Base-by-base conservation (phyloP, 2,888 invertebrate genomes). In the Theristus sp. region DNA sequence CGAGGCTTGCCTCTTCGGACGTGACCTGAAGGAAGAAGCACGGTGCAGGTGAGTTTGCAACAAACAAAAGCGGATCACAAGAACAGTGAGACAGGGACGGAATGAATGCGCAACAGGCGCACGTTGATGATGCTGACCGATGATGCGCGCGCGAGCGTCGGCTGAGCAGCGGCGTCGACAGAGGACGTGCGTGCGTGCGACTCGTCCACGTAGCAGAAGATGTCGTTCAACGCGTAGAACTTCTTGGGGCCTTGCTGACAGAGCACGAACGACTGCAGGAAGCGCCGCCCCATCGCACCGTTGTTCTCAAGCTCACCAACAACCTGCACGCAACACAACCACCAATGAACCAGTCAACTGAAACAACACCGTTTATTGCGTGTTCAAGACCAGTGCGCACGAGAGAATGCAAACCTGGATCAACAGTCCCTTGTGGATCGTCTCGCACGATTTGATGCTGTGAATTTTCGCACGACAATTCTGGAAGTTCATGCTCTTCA, bases 181-280 rank as follows among this genome's bases (percentile, higher is more conserved):
- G n/a, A n/a, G n/a, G n/a, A n/a, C n/a, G n/a, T n/a, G n/a, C n/a
- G n/a, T n/a, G 72, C 78, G 69, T 82, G 82, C 57, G 82, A 81
- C 71, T 83, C 82, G 71, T 83, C 89, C 82, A 93, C 93, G 77
- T 94, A 96, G 66, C 93, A 86, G 79, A 96, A 96, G 77, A 96
- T 94, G 79, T 96, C 94, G 77, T 96, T 96, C 78, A 91, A 90
- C 64, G 96, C 94, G 76, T 94, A 96, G 80, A 91, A 96, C 79
- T 91, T 90, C 80, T 90, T 93, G 62, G 93, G 90, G 62, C 88
- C 86, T 78, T 93, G 49, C 53, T 59, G 85, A 64, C 89, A 93
- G 75, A 96, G 79, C 62, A 96, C 93, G 79, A 96, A 89, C 0
- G 94, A 94, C 80, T 96, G 94, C 75, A 93, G 91, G 79, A 96